Evolutionary conservation across 2,888 invertebrate genomes (phyloP).

Genomic region (Heteromyza rotundicornis): DNA sequence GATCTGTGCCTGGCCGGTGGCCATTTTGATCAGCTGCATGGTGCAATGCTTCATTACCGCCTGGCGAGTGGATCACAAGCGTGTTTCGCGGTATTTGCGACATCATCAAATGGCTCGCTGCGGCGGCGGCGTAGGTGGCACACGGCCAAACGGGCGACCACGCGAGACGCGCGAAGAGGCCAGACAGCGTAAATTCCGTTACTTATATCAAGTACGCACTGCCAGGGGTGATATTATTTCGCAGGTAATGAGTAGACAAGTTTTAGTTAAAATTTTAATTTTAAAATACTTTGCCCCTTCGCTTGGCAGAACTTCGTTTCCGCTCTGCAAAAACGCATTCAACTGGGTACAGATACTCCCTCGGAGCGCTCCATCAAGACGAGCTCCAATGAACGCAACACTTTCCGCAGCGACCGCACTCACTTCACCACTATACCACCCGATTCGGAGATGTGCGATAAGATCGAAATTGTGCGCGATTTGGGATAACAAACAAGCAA

Average conservation of each 20-base stretch:
- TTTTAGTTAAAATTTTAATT: no score
- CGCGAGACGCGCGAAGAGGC: slow-evolving; percentile 80
- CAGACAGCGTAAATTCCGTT: slow-evolving; percentile 83
- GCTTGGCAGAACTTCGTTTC: slow-evolving; percentile 76
- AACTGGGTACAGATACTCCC: slow-evolving; percentile 66
- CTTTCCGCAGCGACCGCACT: slow-evolving; percentile 77
- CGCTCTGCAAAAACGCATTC: slow-evolving; percentile 77
- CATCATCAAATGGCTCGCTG: slow-evolving; percentile 43
- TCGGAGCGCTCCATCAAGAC: slow-evolving; percentile 65
- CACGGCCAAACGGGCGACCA: slow-evolving; percentile 66
- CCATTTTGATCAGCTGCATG: slow-evolving; percentile 60
- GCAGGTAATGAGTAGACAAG: slow-evolving; percentile 67
- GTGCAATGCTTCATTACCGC: slow-evolving; percentile 63
- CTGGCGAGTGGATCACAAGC: slow-evolving; percentile 62
- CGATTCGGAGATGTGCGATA: slow-evolving; percentile 67
- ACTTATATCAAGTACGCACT: slow-evolving; percentile 86
- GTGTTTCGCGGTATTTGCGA: slow-evolving; percentile 52
- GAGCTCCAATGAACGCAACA: slow-evolving; percentile 74
- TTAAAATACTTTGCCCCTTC: slow-evolving; percentile 4
- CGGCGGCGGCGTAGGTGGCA: no score
- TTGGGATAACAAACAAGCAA: slow-evolving; percentile 62
- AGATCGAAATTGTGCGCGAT: slow-evolving; percentile 62
- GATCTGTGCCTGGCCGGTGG: slow-evolving; percentile 60
- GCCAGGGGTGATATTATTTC: slow-evolving; percentile 90
- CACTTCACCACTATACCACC: slow-evolving; percentile 79